Evolutionary conservation across 2,797 vertebrate species (phyloP).

Genomic region (Columba guinea): DNA sequence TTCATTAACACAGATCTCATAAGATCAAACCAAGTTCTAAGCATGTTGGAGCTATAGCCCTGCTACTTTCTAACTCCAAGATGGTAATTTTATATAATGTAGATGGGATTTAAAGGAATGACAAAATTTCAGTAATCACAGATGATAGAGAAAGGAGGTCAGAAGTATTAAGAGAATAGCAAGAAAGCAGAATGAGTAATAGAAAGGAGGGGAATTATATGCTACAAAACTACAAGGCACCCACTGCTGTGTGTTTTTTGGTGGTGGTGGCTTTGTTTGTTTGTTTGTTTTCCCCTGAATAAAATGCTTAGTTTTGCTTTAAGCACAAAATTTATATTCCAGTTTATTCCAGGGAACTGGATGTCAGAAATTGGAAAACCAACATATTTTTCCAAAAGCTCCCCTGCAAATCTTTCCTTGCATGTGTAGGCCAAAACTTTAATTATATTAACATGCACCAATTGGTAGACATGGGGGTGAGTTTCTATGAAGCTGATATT

Average conservation of each 20-base stretch:
- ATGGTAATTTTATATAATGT: background rate
- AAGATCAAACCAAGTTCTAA: background rate
- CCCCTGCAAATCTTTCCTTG: background rate
- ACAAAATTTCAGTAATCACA: background rate
- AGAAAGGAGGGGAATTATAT: background rate
- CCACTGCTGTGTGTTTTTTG: too few relatives aligned
- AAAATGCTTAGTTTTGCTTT: background rate
- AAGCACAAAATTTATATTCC: background rate
- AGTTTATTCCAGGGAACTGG: background rate
- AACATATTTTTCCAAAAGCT: background rate
- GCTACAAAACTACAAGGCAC: background rate
- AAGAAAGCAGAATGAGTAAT: background rate
- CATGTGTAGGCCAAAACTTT: background rate
- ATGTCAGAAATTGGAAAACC: background rate
- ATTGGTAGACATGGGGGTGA: fast-evolving
- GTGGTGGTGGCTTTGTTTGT: too few relatives aligned
- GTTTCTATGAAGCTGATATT: background rate
- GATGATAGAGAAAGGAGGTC: background rate
- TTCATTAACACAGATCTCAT: background rate
- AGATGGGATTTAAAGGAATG: background rate
- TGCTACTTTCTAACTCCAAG: background rate
- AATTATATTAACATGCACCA: background rate
- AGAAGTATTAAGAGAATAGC: background rate
- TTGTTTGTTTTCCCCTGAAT: background rate
- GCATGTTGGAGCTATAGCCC: background rate